Base-by-base conservation (phyloP, 2,888 invertebrate species). In the Agrilus biguttatus region DNA sequence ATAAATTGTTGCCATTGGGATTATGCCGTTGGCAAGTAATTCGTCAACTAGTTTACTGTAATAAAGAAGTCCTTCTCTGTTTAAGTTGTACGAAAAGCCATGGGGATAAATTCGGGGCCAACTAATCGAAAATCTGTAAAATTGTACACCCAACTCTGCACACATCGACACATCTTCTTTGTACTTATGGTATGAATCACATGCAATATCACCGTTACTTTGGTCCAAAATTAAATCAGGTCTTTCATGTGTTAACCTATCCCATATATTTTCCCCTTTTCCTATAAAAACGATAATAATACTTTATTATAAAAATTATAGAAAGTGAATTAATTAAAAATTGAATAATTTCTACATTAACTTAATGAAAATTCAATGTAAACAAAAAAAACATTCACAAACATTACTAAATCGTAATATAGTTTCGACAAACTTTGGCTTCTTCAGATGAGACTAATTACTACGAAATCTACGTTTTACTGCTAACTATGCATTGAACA, bases 41-140 rank as follows among this genome's bases (percentile, higher is more conserved):
- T 78, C 81, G 54, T 84, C 70, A 41, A 90, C 81, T 37, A 91
- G 63, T 50, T 79, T 74, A 55, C 77, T 79, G 61, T 91, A 91
- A 63, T 87, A 86, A 44, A 75, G 66, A 10, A 90, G 69, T 14
- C 85, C 90, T 2, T 73, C 70, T 35, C 71, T 66, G 58, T 83
- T 90, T 14, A 85, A 67, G 14, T 73, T 58, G 53, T 79, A 75
- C 10, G 73, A 70, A 43, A 74, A 69, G 8, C 83, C 87, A 10
- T 71, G 74, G 0, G 87, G 84, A 49, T 88, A 64, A 38, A 89
- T 70, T 40, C 88, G 68, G 0, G 81, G 65, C 88, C 88, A 89
- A 1, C 84, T 76, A 51, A 83, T 70, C 1, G 82, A 83, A 60
- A 83, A 83, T 36, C 83, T 70, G 60, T 83, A 83, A 46, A 78